Base-by-base conservation (phyloP, 2,888 invertebrate genomes). In the Eupithecia tripunctaria region DNA sequence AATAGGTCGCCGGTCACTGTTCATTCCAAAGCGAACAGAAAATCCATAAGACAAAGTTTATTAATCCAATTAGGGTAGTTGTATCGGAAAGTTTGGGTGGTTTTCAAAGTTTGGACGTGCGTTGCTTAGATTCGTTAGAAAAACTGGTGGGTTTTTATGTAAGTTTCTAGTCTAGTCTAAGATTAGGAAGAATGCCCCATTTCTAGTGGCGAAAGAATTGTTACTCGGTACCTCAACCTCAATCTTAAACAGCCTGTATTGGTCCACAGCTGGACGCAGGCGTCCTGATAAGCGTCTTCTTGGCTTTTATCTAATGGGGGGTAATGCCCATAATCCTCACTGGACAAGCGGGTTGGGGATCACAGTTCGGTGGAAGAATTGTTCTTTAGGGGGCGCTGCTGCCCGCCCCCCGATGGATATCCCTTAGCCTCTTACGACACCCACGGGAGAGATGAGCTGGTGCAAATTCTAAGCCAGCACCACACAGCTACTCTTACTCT, bases 61-160 rank as follows among this genome's bases (percentile, higher is more conserved):
- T 27, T 60, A 60, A 60, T 60, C 60, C 60, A 60, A 60, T 60
- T 60, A 60, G 27, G 7, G 29, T 21, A 29, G 56, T 25, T 56
- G 25, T 56, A 25, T 56, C 25, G 14, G 25, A 56, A 56, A 56
- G 21, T 51, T 51, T 51, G 21, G 51, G 21, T 1, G 51, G 51
- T 21, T 51, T 51, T 12, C 51, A 7, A 56, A 56, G 14, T 25
- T 25, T 25, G 51, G 47, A 5, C 25, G 25, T 25, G 0, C 25
- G 25, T 25, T 51, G 10, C 21, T 2, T 51, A 51, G n/a, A 21
- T 10, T 51, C 7, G n/a, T 51, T 51, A 5, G 12, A 51, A 21
- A 25, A 12, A 3, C 4, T 56, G 21, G 12, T 3, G 21, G 25
- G 12, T 36, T 36, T 36, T 10, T 36, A 36, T 1, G 36, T 36